Evolutionary conservation across 2,113 vertebrate species (phyloP).

Genomic region (Ictidomys tridecemlineatus): DNA sequence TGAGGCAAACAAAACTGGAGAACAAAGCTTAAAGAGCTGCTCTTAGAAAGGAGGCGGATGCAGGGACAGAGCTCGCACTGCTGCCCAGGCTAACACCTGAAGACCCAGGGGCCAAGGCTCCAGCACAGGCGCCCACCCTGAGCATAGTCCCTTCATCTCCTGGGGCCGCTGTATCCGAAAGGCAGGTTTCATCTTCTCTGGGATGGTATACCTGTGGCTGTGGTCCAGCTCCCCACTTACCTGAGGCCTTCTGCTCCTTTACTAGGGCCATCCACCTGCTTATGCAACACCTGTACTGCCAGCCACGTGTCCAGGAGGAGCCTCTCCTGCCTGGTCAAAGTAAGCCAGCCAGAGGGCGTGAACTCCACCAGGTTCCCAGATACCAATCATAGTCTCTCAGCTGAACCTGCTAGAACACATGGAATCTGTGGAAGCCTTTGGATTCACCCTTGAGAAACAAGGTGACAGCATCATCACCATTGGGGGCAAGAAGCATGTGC

Average conservation of each 20-base stretch:
- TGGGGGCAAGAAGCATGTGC: too few relatives aligned
- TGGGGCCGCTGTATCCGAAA: accelerated
- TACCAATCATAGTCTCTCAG: accelerated
- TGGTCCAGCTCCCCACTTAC: neutral
- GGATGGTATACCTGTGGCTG: neutral
- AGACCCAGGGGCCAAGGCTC: accelerated
- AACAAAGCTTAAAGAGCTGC: too few relatives aligned
- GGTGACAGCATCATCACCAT: neutral
- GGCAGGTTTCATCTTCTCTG: too few relatives aligned
- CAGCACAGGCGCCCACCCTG: neutral
- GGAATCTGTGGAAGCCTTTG: neutral
- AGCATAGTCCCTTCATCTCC: neutral
- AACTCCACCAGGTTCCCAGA: neutral
- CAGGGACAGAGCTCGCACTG: neutral
- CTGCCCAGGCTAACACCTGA: neutral
- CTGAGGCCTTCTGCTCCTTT: neutral
- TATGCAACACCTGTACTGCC: neutral
- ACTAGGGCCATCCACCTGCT: neutral
- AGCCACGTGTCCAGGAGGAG: too few relatives aligned
- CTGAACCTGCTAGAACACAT: neutral
- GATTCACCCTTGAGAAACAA: too few relatives aligned
- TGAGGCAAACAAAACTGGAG: neutral
- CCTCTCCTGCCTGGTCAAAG: too few relatives aligned
- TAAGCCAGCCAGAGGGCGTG: neutral
- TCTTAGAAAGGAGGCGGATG: too few relatives aligned